Percentiles rank a stretch among this genome's conserved stretches.
These are phyloP conservation scores for Drosophila borealis DNA, from an alignment of 2,888 invertebrate species.

Conservation along the genomic window DNA sequence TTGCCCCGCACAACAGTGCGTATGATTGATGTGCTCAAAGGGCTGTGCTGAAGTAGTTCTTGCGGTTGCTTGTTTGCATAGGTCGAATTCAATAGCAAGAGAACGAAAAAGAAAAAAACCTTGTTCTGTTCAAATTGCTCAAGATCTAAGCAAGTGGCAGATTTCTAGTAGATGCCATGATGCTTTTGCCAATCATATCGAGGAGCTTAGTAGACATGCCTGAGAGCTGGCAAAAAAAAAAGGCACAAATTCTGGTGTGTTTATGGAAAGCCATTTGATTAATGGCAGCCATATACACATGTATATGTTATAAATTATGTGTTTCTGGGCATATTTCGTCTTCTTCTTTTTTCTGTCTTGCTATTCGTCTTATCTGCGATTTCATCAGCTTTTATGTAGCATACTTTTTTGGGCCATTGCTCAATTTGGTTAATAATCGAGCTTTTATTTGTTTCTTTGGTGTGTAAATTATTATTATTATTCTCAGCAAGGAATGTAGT, in stretches of 20 bases:
- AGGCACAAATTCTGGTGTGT: constrained; percentile 22
- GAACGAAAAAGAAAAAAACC: constrained; percentile 1
- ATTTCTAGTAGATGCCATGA: constrained; percentile 23
- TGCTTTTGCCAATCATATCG: constrained; percentile 6
- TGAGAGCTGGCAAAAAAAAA: constrained; percentile 13
- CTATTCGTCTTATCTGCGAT: constrained; percentile 8
- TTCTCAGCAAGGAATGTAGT: neutral
- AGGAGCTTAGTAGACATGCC: neutral
- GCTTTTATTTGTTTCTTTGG: neutral
- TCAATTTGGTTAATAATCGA: neutral
- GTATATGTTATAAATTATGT: constrained; percentile 21
- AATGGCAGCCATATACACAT: constrained; percentile 39
- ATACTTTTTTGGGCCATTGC: constrained; percentile 12
- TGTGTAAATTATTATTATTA: neutral
- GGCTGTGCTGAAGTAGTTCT: constrained; percentile 35
- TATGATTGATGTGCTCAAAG: constrained; percentile 74
- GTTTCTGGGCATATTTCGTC: constrained; percentile 6
- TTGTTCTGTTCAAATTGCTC: constrained; percentile 15
- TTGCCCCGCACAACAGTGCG: constrained; percentile 62
- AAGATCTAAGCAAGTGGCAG: constrained; percentile 15
- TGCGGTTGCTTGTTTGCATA: constrained; percentile 56
- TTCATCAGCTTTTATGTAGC: constrained; percentile 30
- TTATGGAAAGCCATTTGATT: constrained; percentile 46
- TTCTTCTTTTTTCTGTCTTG: neutral
- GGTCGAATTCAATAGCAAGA: constrained; percentile 34